Percentiles rank a stretch among this genome's conserved stretches.
phyloP scores from a whole-genome alignment of 2,797 vertebrate species.

The Leptodactylus fallax region DNA sequence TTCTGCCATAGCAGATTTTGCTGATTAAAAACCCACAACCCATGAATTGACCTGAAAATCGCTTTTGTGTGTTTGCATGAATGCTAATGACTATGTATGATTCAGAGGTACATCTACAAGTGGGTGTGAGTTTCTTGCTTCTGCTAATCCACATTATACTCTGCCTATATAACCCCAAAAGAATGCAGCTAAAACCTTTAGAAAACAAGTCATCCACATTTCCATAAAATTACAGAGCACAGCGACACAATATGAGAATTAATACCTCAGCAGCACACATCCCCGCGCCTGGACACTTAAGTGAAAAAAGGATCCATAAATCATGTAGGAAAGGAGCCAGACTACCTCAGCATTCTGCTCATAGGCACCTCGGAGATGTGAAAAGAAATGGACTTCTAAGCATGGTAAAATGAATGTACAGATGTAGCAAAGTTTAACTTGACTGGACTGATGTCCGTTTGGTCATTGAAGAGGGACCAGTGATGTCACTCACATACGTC shows the following conservation, averaged over 20 bases:
- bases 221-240: neutral
- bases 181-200: no score
- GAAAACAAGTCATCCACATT: neutral
- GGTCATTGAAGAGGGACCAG: no score
- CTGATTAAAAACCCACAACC: conserved; percentile 21
- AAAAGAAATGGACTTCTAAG: neutral
- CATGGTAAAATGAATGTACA: neutral
- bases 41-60: conserved; percentile 18
- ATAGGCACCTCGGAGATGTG: neutral
- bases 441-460: no score
- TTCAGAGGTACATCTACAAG: conserved; percentile 15
- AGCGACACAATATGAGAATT: neutral
- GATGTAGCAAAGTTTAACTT: no score
- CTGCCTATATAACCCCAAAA: neutral
- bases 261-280: neutral
- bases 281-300: neutral
- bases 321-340: neutral
- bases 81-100: conserved; percentile 7
- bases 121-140: neutral
- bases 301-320: neutral
- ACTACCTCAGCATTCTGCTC: neutral
- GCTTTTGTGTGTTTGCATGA: conserved; percentile 23
- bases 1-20: conserved; percentile 1
- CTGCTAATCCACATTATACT: conserved; percentile 9
- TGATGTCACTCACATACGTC: no score